Evolutionary conservation across 2,888 invertebrate species (phyloP), one percentile per base, ranked within the genome.

Genomic region (Plutella xylostella): DNA sequence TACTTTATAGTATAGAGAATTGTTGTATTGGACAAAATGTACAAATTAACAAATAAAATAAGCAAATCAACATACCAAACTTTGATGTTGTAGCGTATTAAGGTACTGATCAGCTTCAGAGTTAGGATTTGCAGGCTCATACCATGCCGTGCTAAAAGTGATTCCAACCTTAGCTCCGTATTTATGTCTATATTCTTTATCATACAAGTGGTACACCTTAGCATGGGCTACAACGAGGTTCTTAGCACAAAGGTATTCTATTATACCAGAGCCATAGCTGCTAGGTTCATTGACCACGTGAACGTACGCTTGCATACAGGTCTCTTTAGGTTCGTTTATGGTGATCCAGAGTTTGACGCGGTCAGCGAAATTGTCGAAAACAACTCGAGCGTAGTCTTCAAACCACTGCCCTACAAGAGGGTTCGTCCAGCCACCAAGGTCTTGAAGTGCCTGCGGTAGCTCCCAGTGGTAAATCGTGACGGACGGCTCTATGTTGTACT

Each of bases 401-500:
- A 83, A 87, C 72, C 85, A 84, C 28, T 75, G 67, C 0, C 73
- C 54, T 33, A 85, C 55, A 0, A 73, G 35, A 1, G 75, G 67
- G 48, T 80, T 85, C 1, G 67, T 47, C 46, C 77, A 83, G 7
- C 89, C 89, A 6, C 88, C 88, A 5, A 85, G 52, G 1, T 85
- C 79, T 52, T 86, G 86, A 0, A 89, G 61, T 35, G 72, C 70
- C 45, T 80, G 73, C 0, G 86, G 87, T 33, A 86, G 57, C 54
- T 87, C 87, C 77, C 85, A 86, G 47, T 87, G 86, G 54, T 79
- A 85, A 25, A 88, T 60, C 0, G 86, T 86, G 0, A 87, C 71
- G 63, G 88, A 68, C 0, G 91, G 91, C 41, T 72, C 63, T 45
- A 92, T 89, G 35, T 83, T 85, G 52, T 86, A 86, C 28, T 74